Conservation (phyloP, 2,113 vertebrate genomes). For the Hylia prasina region DNA sequence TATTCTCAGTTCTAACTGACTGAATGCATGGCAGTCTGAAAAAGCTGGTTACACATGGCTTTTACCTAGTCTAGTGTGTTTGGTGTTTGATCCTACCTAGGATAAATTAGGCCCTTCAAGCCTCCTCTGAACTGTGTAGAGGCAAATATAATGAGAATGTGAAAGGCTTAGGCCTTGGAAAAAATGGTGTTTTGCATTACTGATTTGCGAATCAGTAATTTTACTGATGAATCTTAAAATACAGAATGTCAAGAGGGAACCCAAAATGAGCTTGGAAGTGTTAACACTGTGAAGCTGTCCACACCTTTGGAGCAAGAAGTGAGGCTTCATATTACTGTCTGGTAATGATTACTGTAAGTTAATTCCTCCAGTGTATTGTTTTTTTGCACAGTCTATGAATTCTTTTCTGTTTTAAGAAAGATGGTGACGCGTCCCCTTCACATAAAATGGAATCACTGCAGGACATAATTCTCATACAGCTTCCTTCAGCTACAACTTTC, state of each 20-base stretch:
- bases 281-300: background rate
- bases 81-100: background rate
- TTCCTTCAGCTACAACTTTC: background rate
- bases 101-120: background rate
- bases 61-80: background rate
- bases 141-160: background rate
- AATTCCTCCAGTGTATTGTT: background rate
- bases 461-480: background rate
- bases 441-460: background rate
- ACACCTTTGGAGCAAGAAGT: conserved; percentile 5
- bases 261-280: background rate
- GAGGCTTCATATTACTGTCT: conserved; percentile 64
- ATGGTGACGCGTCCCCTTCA: background rate
- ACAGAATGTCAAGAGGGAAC: background rate
- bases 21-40: background rate
- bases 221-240: background rate
- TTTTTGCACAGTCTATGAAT: background rate
- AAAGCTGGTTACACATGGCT: background rate
- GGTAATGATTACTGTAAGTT: conserved; percentile 79
- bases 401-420: background rate
- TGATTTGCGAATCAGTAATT: no score
- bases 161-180: background rate
- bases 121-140: background rate
- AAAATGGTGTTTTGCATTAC: background rate
- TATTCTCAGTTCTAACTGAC: background rate